phyloP scores from a whole-genome alignment of 2,888 invertebrate genomes.

The Ormyrus labotus region DNA sequence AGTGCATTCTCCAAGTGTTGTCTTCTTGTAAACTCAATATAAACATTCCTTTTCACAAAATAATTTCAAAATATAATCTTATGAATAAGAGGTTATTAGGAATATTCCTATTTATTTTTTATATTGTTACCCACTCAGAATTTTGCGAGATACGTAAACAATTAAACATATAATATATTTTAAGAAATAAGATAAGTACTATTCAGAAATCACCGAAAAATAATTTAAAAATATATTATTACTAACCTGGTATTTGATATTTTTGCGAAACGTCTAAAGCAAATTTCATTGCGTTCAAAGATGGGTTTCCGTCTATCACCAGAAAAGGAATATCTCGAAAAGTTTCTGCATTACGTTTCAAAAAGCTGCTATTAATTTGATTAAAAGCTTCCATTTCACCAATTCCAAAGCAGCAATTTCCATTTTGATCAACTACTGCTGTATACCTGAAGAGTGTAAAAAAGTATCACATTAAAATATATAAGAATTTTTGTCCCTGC shows the following conservation, averaged over 20 bases:
- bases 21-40: background rate
- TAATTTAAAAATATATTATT: conserved; percentile 20
- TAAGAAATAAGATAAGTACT: background rate
- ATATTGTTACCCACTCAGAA: background rate
- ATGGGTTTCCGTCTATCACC: conserved; percentile 90
- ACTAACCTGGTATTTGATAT: conserved; percentile 83
- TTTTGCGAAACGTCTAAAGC: conserved; percentile 80
- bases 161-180: background rate
- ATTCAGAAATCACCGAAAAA: background rate
- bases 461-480: background rate
- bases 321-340: conserved; percentile 84
- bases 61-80: background rate
- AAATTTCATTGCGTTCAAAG: conserved; percentile 81
- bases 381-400: conserved; percentile 91
- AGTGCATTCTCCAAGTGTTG: conserved; percentile 16
- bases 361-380: conserved; percentile 81
- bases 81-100: background rate
- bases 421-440: conserved; percentile 83
- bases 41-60: too few species aligned
- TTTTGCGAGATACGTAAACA: background rate
- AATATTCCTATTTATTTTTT: background rate
- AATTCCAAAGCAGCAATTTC: conserved; percentile 88
- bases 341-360: conserved; percentile 79
- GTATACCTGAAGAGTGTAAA: conserved; percentile 85
- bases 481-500: background rate